Percentiles rank a stretch among this genome's conserved stretches.
These are phyloP conservation scores for Ammodytes marinus DNA, from an alignment of 2,113 vertebrate species.

Conservation along the genomic window DNA sequence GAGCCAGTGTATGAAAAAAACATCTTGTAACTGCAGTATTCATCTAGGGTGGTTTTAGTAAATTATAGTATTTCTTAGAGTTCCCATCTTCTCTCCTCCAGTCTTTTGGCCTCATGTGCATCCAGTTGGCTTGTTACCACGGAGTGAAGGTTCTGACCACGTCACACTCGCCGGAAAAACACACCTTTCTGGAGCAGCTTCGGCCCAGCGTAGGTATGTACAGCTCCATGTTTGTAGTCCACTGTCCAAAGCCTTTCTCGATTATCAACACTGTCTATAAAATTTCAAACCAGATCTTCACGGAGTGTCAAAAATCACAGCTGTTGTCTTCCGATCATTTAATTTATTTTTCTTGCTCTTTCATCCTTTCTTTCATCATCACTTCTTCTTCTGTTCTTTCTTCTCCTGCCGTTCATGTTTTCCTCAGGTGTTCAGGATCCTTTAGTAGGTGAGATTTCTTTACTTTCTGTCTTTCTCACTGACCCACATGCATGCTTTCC, in stretches of 20 bases:
- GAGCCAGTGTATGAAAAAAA: conserved; percentile 90
- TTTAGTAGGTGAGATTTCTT: conserved; percentile 79
- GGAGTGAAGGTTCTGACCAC: conserved; percentile 93
- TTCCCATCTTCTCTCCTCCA: conserved; percentile 44
- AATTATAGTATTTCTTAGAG: not conserved
- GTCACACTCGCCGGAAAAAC: conserved; percentile 87
- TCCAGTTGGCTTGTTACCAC: conserved; percentile 94
- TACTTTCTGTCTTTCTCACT: conserved; percentile 25
- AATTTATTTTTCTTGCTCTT: not conserved
- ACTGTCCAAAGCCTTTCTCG: not conserved
- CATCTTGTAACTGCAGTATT: not conserved
- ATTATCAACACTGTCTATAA: no score
- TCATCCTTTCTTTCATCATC: not conserved
- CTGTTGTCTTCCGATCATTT: not conserved
- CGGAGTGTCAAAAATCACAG: not conserved
- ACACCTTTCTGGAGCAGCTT: conserved; percentile 90
- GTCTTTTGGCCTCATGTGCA: conserved; percentile 91
- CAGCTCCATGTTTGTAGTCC: not conserved
- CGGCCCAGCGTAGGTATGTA: conserved; percentile 86
- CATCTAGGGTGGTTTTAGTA: not conserved
- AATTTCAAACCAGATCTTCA: not conserved
- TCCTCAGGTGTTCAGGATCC: conserved; percentile 81
- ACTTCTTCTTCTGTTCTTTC: not conserved
- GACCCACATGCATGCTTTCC: not conserved
- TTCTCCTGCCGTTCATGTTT: not conserved